Base-by-base conservation (phyloP, 30 jellyfish, hydroid and myxozoan genomes). In the Aurelia aurita region DNA sequence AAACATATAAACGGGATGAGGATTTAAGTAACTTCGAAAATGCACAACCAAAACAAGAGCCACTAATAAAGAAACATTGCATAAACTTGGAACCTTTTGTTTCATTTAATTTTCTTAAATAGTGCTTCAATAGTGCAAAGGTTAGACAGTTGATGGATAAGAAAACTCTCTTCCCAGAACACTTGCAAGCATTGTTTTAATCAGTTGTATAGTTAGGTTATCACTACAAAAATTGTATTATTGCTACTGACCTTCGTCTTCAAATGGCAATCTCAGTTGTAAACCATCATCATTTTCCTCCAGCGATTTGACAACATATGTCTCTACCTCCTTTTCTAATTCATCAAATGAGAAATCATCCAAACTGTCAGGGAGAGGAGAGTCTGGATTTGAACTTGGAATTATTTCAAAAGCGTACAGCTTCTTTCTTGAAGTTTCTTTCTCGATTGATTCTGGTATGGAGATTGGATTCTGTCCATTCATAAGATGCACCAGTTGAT, bases 311-410 rank as follows among this genome's bases (percentile, higher is more conserved):
- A 23, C 69, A 19, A 19, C 86, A 69, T 18, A 67, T 11, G 44
- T 46, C 62, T 59, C 82, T 3, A 44, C 69, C 13, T 58, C 90
- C 13, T 21, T 29, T 21, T 65, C 80, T 12, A 64, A 64, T 6
- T 69, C 85, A 35, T 18, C 35, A 12, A 53, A 73, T 2, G 20
- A 23, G 55, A 29, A 16, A 21, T 45, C 68, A 60, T 70, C 81
- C 1, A 83, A 58, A 57, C 67, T 25, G 51, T 69, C 87, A 27
- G 91, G 91, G 2, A 81, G 29, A 3, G 87, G 87, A 27, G 93
- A 83, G 46, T 83, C 93, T 29, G 93, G 93, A 58, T 70, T 83
- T 29, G 93, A 83, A 49, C 93, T 83, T 5, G 93, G 93, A 60
- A 83, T 59, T 3, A 83, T 26, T 8, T 67, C 86, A 23, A 23